phyloP scores from a whole-genome alignment of 2,797 vertebrate genomes.

The Nothura maculosa region DNA sequence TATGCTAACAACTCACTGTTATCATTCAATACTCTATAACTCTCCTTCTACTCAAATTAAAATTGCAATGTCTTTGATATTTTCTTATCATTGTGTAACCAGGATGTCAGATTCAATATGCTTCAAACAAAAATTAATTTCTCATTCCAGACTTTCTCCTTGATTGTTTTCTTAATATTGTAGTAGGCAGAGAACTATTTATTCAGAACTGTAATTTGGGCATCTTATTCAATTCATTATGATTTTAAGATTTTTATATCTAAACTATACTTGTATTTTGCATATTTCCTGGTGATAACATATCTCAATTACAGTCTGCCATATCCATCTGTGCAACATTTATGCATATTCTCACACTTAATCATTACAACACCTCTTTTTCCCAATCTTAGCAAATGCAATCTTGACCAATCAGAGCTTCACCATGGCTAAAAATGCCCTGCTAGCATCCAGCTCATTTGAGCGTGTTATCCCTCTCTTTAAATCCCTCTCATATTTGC shows the following conservation, averaged over 20 bases:
- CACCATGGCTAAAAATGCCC: not conserved
- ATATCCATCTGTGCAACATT: not conserved
- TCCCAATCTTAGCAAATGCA: conserved; percentile 23
- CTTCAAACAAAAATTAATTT: not conserved
- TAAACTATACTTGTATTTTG: not conserved
- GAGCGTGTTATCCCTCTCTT: conserved; percentile 32
- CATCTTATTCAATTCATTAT: not conserved
- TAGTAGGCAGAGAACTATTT: not conserved
- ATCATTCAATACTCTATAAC: not conserved
- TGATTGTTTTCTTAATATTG: not conserved
- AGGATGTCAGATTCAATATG: not conserved
- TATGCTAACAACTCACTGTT: not conserved
- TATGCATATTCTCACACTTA: not conserved
- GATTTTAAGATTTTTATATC: not conserved
- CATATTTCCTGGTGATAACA: not conserved
- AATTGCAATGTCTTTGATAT: not conserved
- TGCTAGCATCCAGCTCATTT: conserved; percentile 2
- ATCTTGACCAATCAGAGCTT: not conserved
- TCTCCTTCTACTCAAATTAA: not conserved
- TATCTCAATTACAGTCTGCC: not conserved
- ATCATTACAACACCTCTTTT: not conserved
- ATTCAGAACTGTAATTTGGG: not conserved
- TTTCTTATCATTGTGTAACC: not conserved
- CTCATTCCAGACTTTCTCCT: not conserved
- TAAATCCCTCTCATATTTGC: not conserved